A percentile compares a stretch with the other conserved stretches of the same genome.
phyloP scores from a whole-genome alignment of 2,797 vertebrate genomes.

The Dromococcyx pavoninus region DNA sequence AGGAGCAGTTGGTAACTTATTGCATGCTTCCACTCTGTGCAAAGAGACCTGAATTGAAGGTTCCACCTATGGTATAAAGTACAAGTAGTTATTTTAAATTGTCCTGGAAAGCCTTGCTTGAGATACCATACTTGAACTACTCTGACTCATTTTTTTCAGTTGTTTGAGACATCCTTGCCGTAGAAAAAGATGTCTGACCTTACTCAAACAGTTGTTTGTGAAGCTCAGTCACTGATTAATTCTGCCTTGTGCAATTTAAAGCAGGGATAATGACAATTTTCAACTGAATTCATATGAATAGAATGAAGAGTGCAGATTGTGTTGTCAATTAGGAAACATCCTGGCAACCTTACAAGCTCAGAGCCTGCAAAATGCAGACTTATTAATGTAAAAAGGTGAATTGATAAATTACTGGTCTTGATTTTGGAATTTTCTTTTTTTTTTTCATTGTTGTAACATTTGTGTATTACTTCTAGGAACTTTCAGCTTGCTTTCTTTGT shows the following conservation, averaged over 20 bases:
- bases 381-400: background rate
- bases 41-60: background rate
- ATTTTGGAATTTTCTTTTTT: background rate
- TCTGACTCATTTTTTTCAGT: background rate
- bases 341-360: background rate
- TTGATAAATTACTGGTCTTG: background rate
- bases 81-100: background rate
- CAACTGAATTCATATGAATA: background rate
- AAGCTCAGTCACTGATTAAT: background rate
- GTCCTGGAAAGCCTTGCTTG: background rate
- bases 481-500: background rate
- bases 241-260: background rate
- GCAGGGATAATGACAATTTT: background rate
- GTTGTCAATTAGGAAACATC: background rate
- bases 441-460: background rate
- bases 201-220: background rate
- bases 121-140: background rate
- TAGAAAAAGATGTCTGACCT: background rate
- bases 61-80: background rate
- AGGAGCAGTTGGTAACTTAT: background rate
- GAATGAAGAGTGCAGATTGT: background rate
- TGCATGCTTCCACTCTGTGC: background rate
- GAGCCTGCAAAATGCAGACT: background rate
- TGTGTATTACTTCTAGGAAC: background rate
- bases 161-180: background rate